Percentiles rank a stretch among this genome's conserved stretches.
Evolutionary conservation across 2,797 vertebrate species (phyloP).

Genomic region (Dicrostonyx torquatus): DNA sequence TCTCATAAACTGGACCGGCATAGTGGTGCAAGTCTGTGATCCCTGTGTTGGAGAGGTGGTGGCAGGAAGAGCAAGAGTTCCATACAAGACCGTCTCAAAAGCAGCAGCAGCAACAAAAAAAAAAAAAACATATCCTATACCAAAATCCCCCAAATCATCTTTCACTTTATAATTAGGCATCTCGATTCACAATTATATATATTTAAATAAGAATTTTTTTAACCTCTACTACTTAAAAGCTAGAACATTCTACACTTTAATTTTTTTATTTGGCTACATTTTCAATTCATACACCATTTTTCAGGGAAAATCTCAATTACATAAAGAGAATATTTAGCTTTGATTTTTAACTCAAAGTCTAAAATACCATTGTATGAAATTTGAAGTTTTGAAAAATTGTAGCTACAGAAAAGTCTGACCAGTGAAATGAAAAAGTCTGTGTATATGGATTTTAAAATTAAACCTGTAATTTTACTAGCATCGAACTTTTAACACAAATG

Average conservation of each 20-base stretch:
- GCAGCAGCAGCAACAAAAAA: neutral
- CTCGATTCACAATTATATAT: conserved; percentile 26
- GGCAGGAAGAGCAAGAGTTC: neutral
- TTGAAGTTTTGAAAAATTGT: neutral
- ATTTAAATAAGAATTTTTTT: conserved; percentile 13
- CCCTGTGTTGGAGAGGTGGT: neutral
- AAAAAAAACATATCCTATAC: neutral
- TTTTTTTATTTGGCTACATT: neutral
- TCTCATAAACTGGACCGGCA: too few relatives aligned
- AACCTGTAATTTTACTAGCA: neutral
- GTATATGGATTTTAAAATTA: conserved; percentile 6
- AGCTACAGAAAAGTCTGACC: neutral
- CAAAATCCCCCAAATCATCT: neutral
- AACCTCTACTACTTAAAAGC: conserved; percentile 7
- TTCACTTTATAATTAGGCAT: conserved; percentile 15
- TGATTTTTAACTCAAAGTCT: conserved; percentile 41
- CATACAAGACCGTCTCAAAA: neutral
- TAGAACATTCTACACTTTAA: neutral
- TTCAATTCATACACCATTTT: neutral
- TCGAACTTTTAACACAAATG: conserved; percentile 39
- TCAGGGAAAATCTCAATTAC: conserved; percentile 18
- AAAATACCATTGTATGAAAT: conserved; percentile 40
- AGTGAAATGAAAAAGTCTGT: conserved; percentile 7
- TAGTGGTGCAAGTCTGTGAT: neutral
- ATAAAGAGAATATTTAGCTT: conserved; percentile 55